phyloP scores from a whole-genome alignment of 2,888 invertebrate genomes.

The Clivina fossor region DNA sequence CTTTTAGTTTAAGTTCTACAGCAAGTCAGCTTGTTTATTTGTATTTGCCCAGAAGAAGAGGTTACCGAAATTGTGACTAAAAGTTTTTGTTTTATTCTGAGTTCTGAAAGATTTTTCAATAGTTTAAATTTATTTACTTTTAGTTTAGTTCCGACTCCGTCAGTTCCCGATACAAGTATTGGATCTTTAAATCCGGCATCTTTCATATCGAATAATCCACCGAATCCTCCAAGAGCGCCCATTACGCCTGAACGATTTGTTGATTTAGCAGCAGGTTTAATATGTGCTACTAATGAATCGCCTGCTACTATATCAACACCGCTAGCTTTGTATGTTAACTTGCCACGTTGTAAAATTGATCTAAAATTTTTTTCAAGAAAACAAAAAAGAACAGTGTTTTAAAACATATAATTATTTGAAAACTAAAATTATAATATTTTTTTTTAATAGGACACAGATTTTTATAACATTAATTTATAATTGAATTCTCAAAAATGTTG shows the following conservation, averaged over 20 bases:
- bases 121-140: slow-evolving; percentile 62
- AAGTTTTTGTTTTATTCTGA: neutral
- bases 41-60: too few species aligned
- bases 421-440: slow-evolving; percentile 16
- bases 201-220: slow-evolving; percentile 86
- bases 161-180: slow-evolving; percentile 89
- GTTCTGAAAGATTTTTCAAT: neutral
- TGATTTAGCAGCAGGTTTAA: slow-evolving; percentile 79
- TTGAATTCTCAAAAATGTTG: too few species aligned
- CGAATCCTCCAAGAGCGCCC: slow-evolving; percentile 88
- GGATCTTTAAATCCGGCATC: slow-evolving; percentile 76
- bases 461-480: slow-evolving; percentile 8
- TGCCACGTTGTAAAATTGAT: slow-evolving; percentile 60
- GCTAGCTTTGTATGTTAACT: slow-evolving; percentile 81
- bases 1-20: too few species aligned
- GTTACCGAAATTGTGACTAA: neutral
- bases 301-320: slow-evolving; percentile 96
- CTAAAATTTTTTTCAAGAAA: slow-evolving; percentile 45
- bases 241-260: slow-evolving; percentile 79
- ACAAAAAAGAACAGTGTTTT: too few species aligned
- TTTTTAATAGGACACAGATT: neutral
- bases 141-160: slow-evolving; percentile 96
- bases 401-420: slow-evolving; percentile 39
- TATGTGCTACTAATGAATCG: slow-evolving; percentile 77
- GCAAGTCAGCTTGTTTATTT: too few species aligned